These are phyloP conservation scores for Serinus canaria DNA, from an alignment of 2,113 vertebrate genomes.

Conservation along the genomic window DNA sequence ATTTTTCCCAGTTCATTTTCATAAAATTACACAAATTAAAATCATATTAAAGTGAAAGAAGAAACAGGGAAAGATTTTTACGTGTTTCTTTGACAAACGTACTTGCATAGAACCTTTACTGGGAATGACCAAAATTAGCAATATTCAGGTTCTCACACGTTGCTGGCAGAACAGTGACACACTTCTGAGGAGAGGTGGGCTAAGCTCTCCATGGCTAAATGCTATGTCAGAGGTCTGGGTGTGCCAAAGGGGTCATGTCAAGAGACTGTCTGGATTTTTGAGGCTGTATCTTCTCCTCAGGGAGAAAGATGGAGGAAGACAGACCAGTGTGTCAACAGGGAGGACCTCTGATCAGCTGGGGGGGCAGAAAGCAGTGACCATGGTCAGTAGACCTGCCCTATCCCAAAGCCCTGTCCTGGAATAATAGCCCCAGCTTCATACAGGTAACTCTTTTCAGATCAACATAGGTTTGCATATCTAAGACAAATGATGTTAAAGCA, in stretches of 20 bases:
- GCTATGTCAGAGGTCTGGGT: accelerated
- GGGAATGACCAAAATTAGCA: not conserved
- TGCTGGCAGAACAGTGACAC: not conserved
- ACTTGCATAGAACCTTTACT: not conserved
- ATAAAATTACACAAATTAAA: not conserved
- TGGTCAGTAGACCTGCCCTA: not conserved
- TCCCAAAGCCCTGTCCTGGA: not conserved
- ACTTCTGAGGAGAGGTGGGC: not conserved
- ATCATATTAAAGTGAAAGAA: not conserved
- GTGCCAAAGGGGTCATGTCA: not conserved
- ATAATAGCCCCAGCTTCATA: not conserved
- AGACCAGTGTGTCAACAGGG: not conserved
- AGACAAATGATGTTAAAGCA: not conserved
- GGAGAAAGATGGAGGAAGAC: not conserved
- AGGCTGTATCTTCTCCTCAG: not conserved
- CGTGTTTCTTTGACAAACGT: not conserved
- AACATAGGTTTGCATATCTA: not conserved
- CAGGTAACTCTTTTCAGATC: not conserved
- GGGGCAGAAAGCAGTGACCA: not conserved
- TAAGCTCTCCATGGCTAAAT: not conserved
- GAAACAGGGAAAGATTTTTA: not conserved
- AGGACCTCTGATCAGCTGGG: not conserved
- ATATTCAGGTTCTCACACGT: not conserved
- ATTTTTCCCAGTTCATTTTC: not conserved
- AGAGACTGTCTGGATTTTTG: not conserved